phyloP scores from a whole-genome alignment of 2,888 invertebrate genomes.

The Bombylius major region DNA sequence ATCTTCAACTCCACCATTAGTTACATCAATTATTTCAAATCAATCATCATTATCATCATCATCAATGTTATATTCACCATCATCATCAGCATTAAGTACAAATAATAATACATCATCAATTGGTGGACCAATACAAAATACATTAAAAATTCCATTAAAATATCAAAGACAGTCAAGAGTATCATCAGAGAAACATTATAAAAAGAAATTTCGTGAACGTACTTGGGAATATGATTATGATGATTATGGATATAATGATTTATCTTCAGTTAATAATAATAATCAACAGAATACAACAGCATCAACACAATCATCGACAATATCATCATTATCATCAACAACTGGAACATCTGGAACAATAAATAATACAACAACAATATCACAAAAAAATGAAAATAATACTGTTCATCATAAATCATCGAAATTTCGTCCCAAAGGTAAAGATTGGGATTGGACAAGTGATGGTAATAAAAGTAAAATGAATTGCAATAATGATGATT shows the following conservation, averaged over 20 bases:
- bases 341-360: slow-evolving; percentile 4
- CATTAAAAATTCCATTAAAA: slow-evolving; percentile 42
- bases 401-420: slow-evolving; percentile 41
- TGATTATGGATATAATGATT: slow-evolving; percentile 24
- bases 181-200: slow-evolving; percentile 55
- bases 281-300: not conserved
- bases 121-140: slow-evolving; percentile 27
- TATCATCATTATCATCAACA: slow-evolving; percentile 18
- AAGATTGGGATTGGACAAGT: slow-evolving; percentile 55
- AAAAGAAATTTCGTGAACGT: slow-evolving; percentile 75
- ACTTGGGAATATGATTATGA: slow-evolving; percentile 45
- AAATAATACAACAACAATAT: slow-evolving; percentile 18
- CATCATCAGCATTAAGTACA: not conserved
- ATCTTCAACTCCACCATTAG: slow-evolving; percentile 28
- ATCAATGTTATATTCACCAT: not conserved
- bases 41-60: not conserved
- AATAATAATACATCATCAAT: slow-evolving; percentile 16
- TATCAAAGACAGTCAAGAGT: slow-evolving; percentile 44
- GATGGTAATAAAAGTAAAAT: slow-evolving; percentile 26
- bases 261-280: not conserved
- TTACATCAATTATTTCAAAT: not conserved
- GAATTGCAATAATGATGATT: slow-evolving; percentile 13
- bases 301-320: slow-evolving; percentile 23
- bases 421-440: slow-evolving; percentile 59
- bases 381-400: slow-evolving; percentile 1